Evolutionary conservation across 2,797 vertebrate species (phyloP), one percentile per base, ranked within the genome.

Genomic region (Synaphobranchus kaupii): DNA sequence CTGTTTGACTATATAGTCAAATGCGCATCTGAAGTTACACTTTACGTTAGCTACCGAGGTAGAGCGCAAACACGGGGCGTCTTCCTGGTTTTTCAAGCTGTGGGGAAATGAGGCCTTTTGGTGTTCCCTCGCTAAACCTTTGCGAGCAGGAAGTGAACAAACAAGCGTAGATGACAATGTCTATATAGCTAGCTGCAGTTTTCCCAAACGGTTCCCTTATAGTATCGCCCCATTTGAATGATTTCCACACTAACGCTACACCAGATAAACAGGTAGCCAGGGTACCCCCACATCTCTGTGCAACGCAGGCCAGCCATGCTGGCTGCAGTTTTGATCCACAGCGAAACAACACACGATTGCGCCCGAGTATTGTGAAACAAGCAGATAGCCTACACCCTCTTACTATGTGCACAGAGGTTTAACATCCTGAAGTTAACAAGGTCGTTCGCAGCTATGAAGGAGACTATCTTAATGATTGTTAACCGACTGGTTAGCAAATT

Each of bases 21-120:
- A 20, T 47, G 39, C 44, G 10, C 31, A 76, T 34, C 71, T 76
- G 10, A 20, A 76, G 71, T 76, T 71, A 10, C 31, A 39, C 71
- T 31, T 76, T 34, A 80, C 17, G 44, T 22, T 34, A 76, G 10
- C 71, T 13, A 76, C 28, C 3, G 20, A 39, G 44, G 4, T 9
- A 48, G 13, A 80, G 22, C 39, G 39, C 76, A 80, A 48, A 80
- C 76, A 10, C n/a, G 39, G 76, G 76, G 20, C 48, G 76, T 44
- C 76, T 80, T 80, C 76, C 76, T 80, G 76, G 39, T 34, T 68
- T 76, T 34, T 39, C 4, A 13, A 34, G 31, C 76, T 22, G 76
- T 80, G 76, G n/a, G 8, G 39, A 80, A 80, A 80, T 80, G 4
- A 80, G 76, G 76, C 76, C 76, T 80, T 78, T 78, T 73, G 44